Percentiles rank a stretch among this genome's conserved stretches.
phyloP scores from a whole-genome alignment of 1,140 invertebrate genomes.

The Camponotus floridanus region DNA sequence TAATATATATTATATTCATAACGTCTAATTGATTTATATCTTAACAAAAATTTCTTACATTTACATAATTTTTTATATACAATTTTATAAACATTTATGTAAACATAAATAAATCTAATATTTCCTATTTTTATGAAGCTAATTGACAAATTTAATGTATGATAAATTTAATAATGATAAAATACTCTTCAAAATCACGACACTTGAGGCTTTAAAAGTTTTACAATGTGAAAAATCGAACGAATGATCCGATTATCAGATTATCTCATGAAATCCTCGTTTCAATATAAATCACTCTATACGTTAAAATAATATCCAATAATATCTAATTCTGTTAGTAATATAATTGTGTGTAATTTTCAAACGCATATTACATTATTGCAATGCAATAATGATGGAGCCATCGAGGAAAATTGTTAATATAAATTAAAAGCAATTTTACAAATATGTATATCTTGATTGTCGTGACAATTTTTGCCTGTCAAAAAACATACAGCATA shows the following conservation, averaged over 20 bases:
- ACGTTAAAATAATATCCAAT: not conserved
- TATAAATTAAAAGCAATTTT: slow-evolving; percentile 18
- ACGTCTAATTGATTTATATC: not conserved
- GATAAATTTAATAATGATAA: not conserved
- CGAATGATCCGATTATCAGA: slow-evolving; percentile 17
- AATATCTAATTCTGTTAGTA: not conserved
- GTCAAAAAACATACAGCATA: not conserved
- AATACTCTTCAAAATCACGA: not conserved
- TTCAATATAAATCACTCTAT: slow-evolving; percentile 12
- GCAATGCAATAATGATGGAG: not conserved
- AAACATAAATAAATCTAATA: not conserved
- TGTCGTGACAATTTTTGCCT: not conserved
- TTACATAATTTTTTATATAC: not conserved
- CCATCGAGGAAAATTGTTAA: not conserved
- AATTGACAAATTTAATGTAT: not conserved
- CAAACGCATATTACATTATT: not conserved
- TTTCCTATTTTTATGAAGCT: not conserved
- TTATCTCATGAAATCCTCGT: slow-evolving; percentile 1
- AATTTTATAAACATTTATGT: not conserved
- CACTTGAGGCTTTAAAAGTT: slow-evolving; percentile 5
- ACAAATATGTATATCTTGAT: not conserved
- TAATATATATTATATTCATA: not conserved
- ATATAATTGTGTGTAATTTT: slow-evolving; percentile 20
- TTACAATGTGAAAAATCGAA: slow-evolving; percentile 10
- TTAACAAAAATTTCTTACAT: not conserved